Evolutionary conservation across 1,140 invertebrate species (phyloP), one percentile per base, ranked within the genome.

Genomic region (Papilio glaucus): DNA sequence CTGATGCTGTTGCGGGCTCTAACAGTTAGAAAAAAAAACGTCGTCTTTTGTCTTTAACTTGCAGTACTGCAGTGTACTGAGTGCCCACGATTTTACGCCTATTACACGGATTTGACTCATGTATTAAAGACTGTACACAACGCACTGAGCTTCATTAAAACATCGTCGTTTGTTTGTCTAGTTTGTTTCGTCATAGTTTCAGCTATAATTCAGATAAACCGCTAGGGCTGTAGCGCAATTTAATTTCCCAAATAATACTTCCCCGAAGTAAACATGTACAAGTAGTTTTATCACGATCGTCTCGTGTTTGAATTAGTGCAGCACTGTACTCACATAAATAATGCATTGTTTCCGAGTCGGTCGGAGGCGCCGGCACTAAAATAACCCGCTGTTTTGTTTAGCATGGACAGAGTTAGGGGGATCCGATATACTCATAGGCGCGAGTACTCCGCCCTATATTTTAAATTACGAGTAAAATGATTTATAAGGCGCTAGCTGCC

Each of bases 321-420:
- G 15, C 49, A 57, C 9, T 57, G 21, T 21, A 57, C 45, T 7
- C 21, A 49, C 49, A 57, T 57, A 57, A 57, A 57, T 57, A 57
- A 24, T 57, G 49, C 49, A 57, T 57, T 57, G 49, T 57, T 57
- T 57, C 49, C 49, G 49, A 24, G 49, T 24, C 24, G 49, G 18
- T 57, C 49, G 49, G 0, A 57, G 49, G 49, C 49, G 49, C 49
- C 49, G 49, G 18, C 49, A 57, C 49, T 24, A 21, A 57, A 57
- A 57, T 57, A 57, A 21, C 21, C 21, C 49, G 24, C 18, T 57
- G 49, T 57, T 57, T 57, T 57, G 21, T 57, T 57, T 26, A 57
- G 49, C 49, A 57, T 57, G 49, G 49, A 57, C 49, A 57, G 49
- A 15, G 45, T 49, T 49, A 57, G 49, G 49, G 49, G 8, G 49